Evolutionary conservation across 1,140 invertebrate genomes (phyloP).

Genomic region (Bemisia tabaci): DNA sequence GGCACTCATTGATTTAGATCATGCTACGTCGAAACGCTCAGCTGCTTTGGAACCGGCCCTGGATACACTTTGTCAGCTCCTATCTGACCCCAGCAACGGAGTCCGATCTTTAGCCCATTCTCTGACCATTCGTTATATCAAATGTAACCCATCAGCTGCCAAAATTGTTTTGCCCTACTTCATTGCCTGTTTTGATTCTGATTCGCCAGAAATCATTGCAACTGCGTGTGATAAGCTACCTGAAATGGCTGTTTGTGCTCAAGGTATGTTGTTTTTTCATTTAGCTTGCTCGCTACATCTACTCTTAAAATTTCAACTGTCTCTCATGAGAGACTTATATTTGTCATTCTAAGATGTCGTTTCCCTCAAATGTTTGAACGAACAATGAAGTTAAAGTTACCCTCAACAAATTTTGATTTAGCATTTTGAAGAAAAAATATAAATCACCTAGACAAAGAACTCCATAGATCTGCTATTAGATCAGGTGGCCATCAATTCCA

Average conservation of each 20-base stretch:
- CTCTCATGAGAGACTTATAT: slow-evolving; percentile 10
- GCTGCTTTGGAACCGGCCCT: slow-evolving; percentile 48
- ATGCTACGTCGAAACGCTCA: slow-evolving; percentile 49
- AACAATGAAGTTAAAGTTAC: slow-evolving; percentile 8
- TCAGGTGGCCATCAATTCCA: no score
- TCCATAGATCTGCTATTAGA: no score
- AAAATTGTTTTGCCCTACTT: slow-evolving; percentile 51
- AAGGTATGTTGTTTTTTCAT: slow-evolving; percentile 38
- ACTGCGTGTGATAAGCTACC: slow-evolving; percentile 68
- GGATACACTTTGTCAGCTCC: slow-evolving; percentile 42
- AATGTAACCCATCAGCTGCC: slow-evolving; percentile 45
- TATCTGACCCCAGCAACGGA: slow-evolving; percentile 45
- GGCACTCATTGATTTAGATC: slow-evolving; percentile 43
- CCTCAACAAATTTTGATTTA: slow-evolving; percentile 4
- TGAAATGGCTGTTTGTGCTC: slow-evolving; percentile 64
- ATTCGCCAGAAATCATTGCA: slow-evolving; percentile 59
- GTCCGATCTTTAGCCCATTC: slow-evolving; percentile 48
- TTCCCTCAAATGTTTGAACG: slow-evolving; percentile 10
- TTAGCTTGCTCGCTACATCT: slow-evolving; percentile 10
- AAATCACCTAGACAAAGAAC: no score
- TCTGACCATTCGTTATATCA: slow-evolving; percentile 46
- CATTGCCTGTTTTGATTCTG: slow-evolving; percentile 29
- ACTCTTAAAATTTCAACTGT: slow-evolving; percentile 13
- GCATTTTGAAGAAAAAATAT: no score
- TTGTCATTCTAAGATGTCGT: slow-evolving; percentile 9